phyloP scores from a whole-genome alignment of 1,140 invertebrate genomes.

The Cyphomyrmex costatus region DNA sequence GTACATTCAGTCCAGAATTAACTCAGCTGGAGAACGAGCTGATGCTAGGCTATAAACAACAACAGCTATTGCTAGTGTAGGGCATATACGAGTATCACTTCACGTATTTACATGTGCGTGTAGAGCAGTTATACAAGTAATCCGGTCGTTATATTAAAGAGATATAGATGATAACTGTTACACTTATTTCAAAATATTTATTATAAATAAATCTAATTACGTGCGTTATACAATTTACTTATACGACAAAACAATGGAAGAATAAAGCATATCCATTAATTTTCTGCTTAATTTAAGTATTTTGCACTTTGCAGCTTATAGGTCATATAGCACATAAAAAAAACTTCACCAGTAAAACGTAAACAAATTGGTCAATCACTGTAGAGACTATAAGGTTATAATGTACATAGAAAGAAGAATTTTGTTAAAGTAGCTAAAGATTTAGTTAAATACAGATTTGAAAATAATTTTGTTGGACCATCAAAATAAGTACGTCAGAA shows the following conservation, averaged over 20 bases:
- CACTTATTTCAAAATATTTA: neutral
- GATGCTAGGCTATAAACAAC: conserved; percentile 9
- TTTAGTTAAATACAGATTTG: no score
- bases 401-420: no score
- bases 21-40: neutral
- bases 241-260: neutral
- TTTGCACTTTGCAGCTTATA: neutral
- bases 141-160: conserved; percentile 1
- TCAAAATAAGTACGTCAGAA: no score
- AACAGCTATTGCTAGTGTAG: no score
- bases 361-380: no score
- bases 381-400: no score
- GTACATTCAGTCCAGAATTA: conserved; percentile 28
- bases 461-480: no score
- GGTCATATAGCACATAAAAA: no score
- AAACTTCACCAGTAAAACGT: no score
- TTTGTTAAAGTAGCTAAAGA: no score
- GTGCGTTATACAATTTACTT: neutral
- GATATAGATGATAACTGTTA: neutral
- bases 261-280: neutral
- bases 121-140: neutral
- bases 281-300: neutral
- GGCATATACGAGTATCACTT: neutral
- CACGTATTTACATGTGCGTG: neutral
- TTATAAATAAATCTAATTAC: neutral